phyloP scores from a whole-genome alignment of 2,113 vertebrate species.

The Zosterops hypoxanthus region DNA sequence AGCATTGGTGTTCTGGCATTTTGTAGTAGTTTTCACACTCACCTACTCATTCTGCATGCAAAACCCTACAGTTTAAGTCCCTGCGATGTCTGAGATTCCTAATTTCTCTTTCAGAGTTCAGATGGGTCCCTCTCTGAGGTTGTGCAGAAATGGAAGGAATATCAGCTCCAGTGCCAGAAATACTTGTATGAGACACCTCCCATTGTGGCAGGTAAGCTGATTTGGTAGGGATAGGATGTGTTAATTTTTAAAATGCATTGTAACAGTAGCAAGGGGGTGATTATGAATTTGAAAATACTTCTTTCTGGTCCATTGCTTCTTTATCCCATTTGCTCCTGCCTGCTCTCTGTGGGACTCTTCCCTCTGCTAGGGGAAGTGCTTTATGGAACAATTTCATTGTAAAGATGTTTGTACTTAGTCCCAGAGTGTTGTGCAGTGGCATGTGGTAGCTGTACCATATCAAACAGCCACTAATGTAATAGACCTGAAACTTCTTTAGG shows the following conservation, averaged over 20 bases:
- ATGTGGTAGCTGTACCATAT: background rate
- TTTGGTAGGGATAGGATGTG: background rate
- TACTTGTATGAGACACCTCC: slow-evolving; percentile 69
- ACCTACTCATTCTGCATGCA: background rate
- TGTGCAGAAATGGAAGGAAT: slow-evolving; percentile 81
- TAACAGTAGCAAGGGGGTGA: background rate
- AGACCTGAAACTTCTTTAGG: background rate
- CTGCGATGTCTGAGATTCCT: background rate
- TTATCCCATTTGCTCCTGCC: background rate
- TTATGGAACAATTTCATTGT: background rate
- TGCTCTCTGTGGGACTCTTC: background rate
- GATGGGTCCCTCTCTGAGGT: slow-evolving; percentile 75
- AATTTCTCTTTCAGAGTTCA: slow-evolving; percentile 65
- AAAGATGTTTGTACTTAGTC: background rate
- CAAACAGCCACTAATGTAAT: background rate
- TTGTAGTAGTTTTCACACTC: background rate
- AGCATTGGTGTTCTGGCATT: background rate
- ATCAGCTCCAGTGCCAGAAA: slow-evolving; percentile 75
- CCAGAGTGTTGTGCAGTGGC: background rate
- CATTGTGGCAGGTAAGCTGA: slow-evolving; percentile 67
- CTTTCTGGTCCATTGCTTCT: background rate
- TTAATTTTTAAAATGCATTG: background rate
- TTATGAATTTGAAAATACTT: background rate
- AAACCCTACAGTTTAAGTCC: background rate
- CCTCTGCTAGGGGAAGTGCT: background rate